Conservation (phyloP, 2,888 invertebrate species). For the Spisula solida region DNA sequence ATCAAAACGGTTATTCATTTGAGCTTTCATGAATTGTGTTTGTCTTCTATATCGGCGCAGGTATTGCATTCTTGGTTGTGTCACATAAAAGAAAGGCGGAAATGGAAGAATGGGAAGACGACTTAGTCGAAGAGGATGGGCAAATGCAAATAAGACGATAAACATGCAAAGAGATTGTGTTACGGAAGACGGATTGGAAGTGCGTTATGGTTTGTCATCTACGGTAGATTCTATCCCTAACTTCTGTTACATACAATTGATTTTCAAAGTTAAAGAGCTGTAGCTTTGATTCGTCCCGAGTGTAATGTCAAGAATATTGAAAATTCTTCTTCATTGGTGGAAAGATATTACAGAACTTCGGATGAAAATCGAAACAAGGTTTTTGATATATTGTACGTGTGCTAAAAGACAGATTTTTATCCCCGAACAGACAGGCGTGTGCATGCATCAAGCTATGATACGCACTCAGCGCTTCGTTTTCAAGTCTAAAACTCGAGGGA, state of each 20-base stretch:
- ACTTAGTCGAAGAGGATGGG: slow-evolving; percentile 93
- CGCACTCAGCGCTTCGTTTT: not conserved
- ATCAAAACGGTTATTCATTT: slow-evolving; percentile 90
- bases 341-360: not conserved
- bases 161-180: not conserved
- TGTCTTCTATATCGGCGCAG: slow-evolving; percentile 91
- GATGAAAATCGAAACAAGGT: not conserved
- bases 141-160: slow-evolving; percentile 92
- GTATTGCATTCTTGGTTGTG: slow-evolving; percentile 93
- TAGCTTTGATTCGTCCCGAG: not conserved
- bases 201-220: not conserved
- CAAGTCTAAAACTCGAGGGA: not conserved
- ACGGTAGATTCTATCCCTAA: not conserved
- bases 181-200: not conserved
- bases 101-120: slow-evolving; percentile 93
- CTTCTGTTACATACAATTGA: not conserved
- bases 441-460: not conserved
- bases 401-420: not conserved
- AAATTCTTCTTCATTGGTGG: not conserved
- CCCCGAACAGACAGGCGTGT: not conserved
- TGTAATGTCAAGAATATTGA: not conserved
- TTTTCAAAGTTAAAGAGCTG: not conserved
- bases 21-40: slow-evolving; percentile 92
- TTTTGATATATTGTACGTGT: not conserved
- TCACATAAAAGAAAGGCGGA: slow-evolving; percentile 95